Conservation (phyloP, 2,888 invertebrate genomes). For the Sarcophaga subvicina region DNA sequence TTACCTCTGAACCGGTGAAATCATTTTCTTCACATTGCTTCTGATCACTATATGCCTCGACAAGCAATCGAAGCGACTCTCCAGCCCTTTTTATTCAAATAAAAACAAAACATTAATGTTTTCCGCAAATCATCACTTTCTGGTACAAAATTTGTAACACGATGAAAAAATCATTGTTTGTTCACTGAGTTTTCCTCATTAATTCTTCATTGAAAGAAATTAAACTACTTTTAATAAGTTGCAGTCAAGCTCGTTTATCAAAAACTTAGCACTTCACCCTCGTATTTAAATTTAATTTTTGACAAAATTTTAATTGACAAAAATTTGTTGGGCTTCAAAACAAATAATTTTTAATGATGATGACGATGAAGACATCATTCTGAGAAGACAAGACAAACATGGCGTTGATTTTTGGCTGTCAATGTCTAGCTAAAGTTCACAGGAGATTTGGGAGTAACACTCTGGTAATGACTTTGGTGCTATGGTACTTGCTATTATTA, state of each 20-base stretch:
- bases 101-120: no score
- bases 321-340: conserved; percentile 7
- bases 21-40: no score
- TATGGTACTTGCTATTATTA: background rate
- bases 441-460: background rate
- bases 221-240: no score
- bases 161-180: no score
- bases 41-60: no score
- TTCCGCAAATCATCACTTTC: no score
- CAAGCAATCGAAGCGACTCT: no score
- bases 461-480: background rate
- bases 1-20: no score
- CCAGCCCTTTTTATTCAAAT: no score
- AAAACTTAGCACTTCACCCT: background rate
- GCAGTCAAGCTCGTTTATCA: background rate
- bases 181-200: no score
- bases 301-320: conserved; percentile 11
- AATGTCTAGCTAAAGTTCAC: conserved; percentile 7
- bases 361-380: background rate
- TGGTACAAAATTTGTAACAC: no score
- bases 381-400: background rate
- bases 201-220: no score
- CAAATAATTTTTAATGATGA: background rate
- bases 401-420: background rate
- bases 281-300: conserved; percentile 10